Base-by-base conservation (phyloP, 2,113 vertebrate genomes). In the Hiodon tergisus region DNA sequence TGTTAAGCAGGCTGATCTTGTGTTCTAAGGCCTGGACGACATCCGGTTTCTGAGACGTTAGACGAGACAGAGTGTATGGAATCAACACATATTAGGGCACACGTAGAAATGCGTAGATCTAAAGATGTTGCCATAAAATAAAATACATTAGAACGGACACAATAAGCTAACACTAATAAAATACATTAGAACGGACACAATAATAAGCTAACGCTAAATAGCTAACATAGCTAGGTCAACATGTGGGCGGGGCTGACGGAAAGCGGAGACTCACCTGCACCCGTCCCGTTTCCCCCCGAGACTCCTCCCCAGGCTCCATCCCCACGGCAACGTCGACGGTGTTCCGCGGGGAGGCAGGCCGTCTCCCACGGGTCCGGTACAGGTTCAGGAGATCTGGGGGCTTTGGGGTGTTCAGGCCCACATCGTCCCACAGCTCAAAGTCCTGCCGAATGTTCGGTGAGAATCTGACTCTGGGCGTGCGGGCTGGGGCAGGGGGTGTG, bases 351-450 rank as follows among this genome's bases (percentile, higher is more conserved):
- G 92, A 79, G 50, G 89, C 74, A 0, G 89, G 90, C 79, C 93
- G 88, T 78, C 90, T 92, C 73, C 96, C 95, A 76, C 94, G 94
- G 85, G 93, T 95, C 82, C 97, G 92, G 83, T 98, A 99, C 59
- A 98, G 94, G 78, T 98, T 95, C 11, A 99, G 60, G 67, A 99
- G 90, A 80, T 95, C 96, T 54, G 96, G 94, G 61, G 97, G 97
- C 83, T 99, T 99, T 6, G 97, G 96, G 85, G 95, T 97, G 86
- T 99, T 99, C 83, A 99, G 89, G 61, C 97, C 97, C 77, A 99
- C 97, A 70, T 99, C 97, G 83, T 99, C 97, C 97, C 97, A 99
- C 77, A 98, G 83, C 85, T 99, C 97, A 91, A 98, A 99, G 90
- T 99, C 97, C 97, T 99, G 84, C 16, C 76, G 81, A 31, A 31